Base-by-base conservation (phyloP, 1,140 invertebrate species). In the Bicyclus anynana region DNA sequence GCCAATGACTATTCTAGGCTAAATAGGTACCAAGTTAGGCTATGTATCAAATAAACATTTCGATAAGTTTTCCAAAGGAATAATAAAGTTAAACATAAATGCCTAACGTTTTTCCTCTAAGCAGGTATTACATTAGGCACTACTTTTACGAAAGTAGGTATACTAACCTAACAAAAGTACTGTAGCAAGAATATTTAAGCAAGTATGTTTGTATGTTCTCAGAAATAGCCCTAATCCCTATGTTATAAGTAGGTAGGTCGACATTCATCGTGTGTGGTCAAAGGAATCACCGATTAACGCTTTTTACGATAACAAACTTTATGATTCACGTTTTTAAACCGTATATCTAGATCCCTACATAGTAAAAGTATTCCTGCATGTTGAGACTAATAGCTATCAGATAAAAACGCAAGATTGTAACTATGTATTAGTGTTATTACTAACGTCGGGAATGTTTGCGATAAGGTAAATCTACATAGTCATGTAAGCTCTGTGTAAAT, bases 381-480 rank as follows among this genome's bases (percentile, higher is more conserved):
- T 12, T 33, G 10, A 4, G 29, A 12, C 7, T 33, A 6, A 12
- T 23, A 33, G 9, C 40, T 62, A 53, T 56, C 35, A 46, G 20
- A 52, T 52, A 52, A 62, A n/a, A 62, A 55, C 18, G 17, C 21
- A 47, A 47, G 56, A 23, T 58, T 58, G 27, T 29, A 26, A 2
- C 33, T 23, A 4, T 23, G 23, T 23, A 23, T 7, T 46, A 52
- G 16, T 20, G 23, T 5, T 53, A 51, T 52, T 53, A 62, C 9
- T 37, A 47, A 57, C 37, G 18, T 16, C 26, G 42, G n/a, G 40
- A 57, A 51, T 47, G 53, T 57, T 53, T 40, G 10, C 33, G 60
- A 62, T 62, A 62, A 53, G 17, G 48, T 27, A 35, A 51, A 44
- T 46, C 37, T 44, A 55, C 49, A 27, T 18, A 59, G 51, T 20